Evolutionary conservation across 2,113 vertebrate species (phyloP), one percentile per base, ranked within the genome.

Genomic region (Gopherus flavomarginatus): DNA sequence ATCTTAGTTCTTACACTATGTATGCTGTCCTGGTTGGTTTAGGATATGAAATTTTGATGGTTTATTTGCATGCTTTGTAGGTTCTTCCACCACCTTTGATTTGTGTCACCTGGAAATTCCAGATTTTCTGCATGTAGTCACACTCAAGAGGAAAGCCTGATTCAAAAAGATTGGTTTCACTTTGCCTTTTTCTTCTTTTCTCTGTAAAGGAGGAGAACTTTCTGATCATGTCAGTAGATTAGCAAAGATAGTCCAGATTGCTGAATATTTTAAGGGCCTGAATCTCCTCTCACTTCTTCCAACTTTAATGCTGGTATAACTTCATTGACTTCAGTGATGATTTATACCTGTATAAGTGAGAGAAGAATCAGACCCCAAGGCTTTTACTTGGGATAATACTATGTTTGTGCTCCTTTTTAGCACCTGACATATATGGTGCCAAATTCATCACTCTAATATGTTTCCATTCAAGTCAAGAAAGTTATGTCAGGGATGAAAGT

Each of bases 161-260:
- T 94, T 97, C 93, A 90, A 92, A 97, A 95, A 95, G 85, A 97
- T 98, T 97, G 97, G 81, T 80, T 95, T 97, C 96, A 97, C 91
- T 97, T 96, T 86, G 93, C 94, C 90, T 94, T 95, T 42, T 85
- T 90, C 91, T 96, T 91, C 95, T 97, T 96, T 88, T 92, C 75
- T 62, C 83, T 92, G 56, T 97, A 91, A 96, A 96, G 95, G 93
- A 97, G 92, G 90, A 96, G 83, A 96, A 91, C 90, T 96, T 96
- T 96, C 96, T 94, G 92, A 97, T 97, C 91, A 27, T 90, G 83
- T 94, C 96, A 97, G 92, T 81, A 11, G 87, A 90, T 92, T 83
- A 85, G 90, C 91, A 95, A 93, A 94, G 92, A 87, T 90, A 96
- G 88, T 84, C 89, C 88, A 59, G 83, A 92, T 93, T 93, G 38